These are phyloP conservation scores for Cichladusa arquata DNA, from an alignment of 2,113 vertebrate species.

Conservation along the genomic window DNA sequence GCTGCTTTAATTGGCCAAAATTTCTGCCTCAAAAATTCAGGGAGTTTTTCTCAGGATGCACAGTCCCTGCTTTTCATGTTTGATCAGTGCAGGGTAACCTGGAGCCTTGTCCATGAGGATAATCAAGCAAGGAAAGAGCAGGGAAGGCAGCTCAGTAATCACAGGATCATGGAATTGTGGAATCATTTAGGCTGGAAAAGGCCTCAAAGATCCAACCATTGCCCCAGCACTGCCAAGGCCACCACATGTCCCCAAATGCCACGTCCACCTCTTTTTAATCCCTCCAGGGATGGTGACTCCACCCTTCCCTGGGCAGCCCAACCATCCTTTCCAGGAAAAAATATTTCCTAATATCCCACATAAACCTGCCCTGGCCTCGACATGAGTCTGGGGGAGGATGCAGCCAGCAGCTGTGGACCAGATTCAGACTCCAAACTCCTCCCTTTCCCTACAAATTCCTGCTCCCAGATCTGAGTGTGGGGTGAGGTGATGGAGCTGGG, in stretches of 20 bases:
- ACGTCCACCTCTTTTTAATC: background rate
- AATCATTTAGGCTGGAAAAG: background rate
- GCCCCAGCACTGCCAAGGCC: background rate
- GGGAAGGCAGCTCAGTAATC: background rate
- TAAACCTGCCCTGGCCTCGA: background rate
- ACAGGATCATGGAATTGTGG: background rate
- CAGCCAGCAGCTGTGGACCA: background rate
- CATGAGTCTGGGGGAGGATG: background rate
- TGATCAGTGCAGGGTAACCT: background rate
- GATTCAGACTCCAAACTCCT: background rate
- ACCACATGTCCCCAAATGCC: background rate
- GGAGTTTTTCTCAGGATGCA: background rate
- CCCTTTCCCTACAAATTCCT: background rate
- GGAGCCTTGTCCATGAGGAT: background rate
- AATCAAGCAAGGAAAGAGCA: background rate
- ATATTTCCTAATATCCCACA: background rate
- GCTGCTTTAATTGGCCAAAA: background rate
- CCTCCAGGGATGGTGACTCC: background rate
- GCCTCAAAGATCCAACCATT: background rate
- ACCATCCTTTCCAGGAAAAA: background rate
- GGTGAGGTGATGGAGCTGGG: background rate
- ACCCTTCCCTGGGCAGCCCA: background rate
- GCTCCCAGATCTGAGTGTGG: accelerated
- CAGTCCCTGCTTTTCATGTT: background rate
- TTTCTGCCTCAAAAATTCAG: background rate